Base-by-base conservation (phyloP, 2,113 vertebrate species). In the Bos indicus region DNA sequence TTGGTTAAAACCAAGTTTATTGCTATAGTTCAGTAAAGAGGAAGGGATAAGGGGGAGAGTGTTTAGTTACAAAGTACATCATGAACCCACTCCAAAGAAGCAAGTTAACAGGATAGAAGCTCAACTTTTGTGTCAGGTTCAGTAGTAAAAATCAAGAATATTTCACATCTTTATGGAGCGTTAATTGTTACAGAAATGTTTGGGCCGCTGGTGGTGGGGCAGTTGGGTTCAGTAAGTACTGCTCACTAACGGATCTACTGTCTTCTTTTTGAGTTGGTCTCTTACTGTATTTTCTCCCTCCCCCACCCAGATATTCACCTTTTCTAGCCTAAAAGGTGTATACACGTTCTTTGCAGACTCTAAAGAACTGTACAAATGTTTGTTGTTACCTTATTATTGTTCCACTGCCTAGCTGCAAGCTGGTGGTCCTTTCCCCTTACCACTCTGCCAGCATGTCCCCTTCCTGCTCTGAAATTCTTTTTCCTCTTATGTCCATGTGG, bases 191-290 rank as follows among this genome's bases (percentile, higher is more conserved):
- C 6, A 25, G 78, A 62, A 71, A 60, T 46, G 36, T 88, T 33
- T 92, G 83, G 36, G 54, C 43, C 8, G 71, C 56, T 96, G 28
- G 64, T 83, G 77, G 33, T 77, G 33, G 1, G 87, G 17, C 59
- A 90, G 28, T 91, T 94, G 86, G 23, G 56, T 88, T 96, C 17
- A 51, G n/a, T 95, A 52, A 54, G 21, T 62, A 30, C 92, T 96
- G 40, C 71, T 96, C 94, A 93, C 82, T 88, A 57, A 60, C 60
- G 88, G 84, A 71, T 56, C 56, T 77, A 4, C 46, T 57, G 0
- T 94, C 62, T 71, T 96, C 90, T 93, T 82, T 95, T 21, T 78
- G 77, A 95, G 51, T 81, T 81, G 81, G n/a, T 87, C 64, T 97
- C 77, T 88, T 77, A 81, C 62, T 96, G 46, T 94, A 33, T 88